phyloP scores from a whole-genome alignment of 2,888 invertebrate genomes.

The Crioceris asparagi region DNA sequence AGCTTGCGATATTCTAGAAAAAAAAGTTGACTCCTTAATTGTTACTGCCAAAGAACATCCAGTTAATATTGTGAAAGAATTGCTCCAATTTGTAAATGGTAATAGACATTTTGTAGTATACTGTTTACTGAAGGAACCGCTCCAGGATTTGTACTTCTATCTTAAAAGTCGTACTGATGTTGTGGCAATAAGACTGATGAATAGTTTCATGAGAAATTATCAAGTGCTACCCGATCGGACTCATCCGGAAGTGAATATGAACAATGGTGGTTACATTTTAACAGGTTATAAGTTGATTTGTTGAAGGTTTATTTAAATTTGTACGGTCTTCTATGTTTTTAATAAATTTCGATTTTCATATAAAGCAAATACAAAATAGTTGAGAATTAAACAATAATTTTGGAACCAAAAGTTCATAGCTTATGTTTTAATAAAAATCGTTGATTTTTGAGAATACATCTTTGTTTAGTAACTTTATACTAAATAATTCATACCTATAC shows the following conservation, averaged over 20 bases:
- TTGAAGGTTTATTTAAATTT: no score
- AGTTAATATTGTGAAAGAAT: constrained; percentile 58
- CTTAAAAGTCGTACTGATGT: constrained; percentile 63
- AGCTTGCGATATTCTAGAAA: constrained; percentile 50
- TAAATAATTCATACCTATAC: no score
- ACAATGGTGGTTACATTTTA: constrained; percentile 80
- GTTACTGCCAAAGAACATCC: constrained; percentile 83
- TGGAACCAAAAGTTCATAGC: no score
- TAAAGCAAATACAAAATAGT: no score
- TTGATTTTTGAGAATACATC: no score
- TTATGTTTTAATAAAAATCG: no score
- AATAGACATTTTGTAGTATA: constrained; percentile 82
- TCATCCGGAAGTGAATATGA: constrained; percentile 90
- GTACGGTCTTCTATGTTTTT: no score
- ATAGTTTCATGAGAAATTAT: constrained; percentile 82
- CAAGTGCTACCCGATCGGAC: constrained; percentile 86
- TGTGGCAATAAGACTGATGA: constrained; percentile 66
- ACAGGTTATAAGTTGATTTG: constrained; percentile 47
- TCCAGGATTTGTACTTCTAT: constrained; percentile 71
- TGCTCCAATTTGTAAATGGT: constrained; percentile 66
- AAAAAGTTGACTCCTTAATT: constrained; percentile 63
- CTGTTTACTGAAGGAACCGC: constrained; percentile 67
- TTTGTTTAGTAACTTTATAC: no score
- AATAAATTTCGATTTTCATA: no score
- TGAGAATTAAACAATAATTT: no score